A percentile compares a stretch with the other conserved stretches of the same genome.
phyloP scores from a whole-genome alignment of 2,888 invertebrate genomes.

The Labia minor region DNA sequence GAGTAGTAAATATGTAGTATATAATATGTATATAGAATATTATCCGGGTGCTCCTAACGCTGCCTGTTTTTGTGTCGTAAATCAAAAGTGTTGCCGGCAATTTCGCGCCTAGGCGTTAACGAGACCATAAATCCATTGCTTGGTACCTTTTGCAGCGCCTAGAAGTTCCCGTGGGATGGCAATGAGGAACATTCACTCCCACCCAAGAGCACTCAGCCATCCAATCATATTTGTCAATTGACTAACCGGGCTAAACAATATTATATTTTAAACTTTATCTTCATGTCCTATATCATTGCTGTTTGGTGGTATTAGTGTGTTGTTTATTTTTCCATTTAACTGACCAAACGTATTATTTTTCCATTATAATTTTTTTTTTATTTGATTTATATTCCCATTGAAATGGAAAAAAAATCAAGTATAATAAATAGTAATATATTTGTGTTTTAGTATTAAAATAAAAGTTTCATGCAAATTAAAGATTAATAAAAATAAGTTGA shows the following conservation, averaged over 20 bases:
- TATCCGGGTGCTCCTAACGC: not conserved
- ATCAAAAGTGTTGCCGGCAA: slow-evolving; percentile 13
- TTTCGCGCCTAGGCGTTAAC: not conserved
- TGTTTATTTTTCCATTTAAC: not conserved
- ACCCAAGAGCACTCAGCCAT: not conserved
- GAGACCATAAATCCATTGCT: slow-evolving; percentile 1
- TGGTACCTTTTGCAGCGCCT: not conserved
- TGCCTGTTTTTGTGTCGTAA: not conserved
- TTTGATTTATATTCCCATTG: not conserved
- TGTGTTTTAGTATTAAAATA: too few relatives aligned
- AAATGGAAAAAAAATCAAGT: too few relatives aligned
- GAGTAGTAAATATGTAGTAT: too few relatives aligned
- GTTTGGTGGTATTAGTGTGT: too few relatives aligned
- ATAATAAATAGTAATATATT: too few relatives aligned
- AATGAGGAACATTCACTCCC: not conserved
- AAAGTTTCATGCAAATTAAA: too few relatives aligned
- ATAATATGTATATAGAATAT: too few relatives aligned
- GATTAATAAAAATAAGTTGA: too few relatives aligned
- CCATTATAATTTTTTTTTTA: not conserved
- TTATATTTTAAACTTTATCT: too few relatives aligned
- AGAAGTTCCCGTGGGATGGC: not conserved
- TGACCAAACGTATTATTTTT: not conserved
- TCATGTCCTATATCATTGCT: too few relatives aligned
- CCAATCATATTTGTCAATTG: not conserved
- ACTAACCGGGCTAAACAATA: not conserved